Evolutionary conservation across 2,113 vertebrate species (phyloP).

Genomic region (Coryphaenoides rupestris): DNA sequence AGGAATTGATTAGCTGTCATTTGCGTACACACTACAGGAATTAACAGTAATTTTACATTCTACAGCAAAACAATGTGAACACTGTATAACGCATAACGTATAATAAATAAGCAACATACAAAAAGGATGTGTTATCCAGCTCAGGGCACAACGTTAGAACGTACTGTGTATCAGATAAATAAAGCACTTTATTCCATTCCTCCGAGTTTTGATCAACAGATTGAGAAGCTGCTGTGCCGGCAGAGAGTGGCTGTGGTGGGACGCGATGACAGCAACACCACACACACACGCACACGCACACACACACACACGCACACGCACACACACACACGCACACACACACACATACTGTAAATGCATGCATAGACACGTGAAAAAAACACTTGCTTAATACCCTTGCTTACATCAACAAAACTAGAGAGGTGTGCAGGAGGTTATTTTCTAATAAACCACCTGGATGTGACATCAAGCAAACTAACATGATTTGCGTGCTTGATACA

Average conservation of each 20-base stretch:
- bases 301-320: slow-evolving; percentile 10
- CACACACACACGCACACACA: slow-evolving; percentile 8
- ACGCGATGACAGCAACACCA: slow-evolving; percentile 32
- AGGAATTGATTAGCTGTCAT: background rate
- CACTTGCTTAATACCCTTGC: background rate
- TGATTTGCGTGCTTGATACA: no score
- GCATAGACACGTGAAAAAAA: background rate
- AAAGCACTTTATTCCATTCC: no score
- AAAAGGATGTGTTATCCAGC: background rate
- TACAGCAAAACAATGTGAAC: background rate
- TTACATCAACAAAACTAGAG: background rate
- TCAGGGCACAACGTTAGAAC: slow-evolving; percentile 33
- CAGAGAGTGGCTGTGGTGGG: slow-evolving; percentile 51
- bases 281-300: background rate
- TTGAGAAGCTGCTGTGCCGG: slow-evolving; percentile 54
- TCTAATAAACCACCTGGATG: background rate
- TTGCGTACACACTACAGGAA: no score
- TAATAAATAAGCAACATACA: background rate
- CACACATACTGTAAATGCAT: background rate
- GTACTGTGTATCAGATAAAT: slow-evolving; percentile 49
- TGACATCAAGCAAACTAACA: background rate
- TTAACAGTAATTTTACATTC: background rate
- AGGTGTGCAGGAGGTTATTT: background rate
- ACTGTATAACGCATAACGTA: background rate
- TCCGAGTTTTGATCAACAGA: slow-evolving; percentile 42